Base-by-base conservation (phyloP, 2,888 invertebrate species). In the Matsumyia berberina region DNA sequence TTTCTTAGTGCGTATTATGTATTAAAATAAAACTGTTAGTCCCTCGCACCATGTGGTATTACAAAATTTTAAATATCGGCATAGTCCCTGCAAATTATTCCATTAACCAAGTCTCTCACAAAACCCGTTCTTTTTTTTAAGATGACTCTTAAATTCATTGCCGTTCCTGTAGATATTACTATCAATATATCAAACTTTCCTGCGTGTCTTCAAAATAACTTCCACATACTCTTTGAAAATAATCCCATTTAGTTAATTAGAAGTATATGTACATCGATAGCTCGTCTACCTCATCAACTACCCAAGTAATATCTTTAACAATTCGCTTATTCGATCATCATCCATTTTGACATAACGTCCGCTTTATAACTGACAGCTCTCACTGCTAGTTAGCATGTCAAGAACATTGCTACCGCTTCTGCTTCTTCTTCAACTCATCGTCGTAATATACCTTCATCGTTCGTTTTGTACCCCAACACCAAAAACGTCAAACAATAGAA, bases 301-400 rank as follows among this genome's bases (percentile, higher is more conserved):
- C n/a, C 3, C 39, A 42, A 31, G 7, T 51, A 37, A 37, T 60
- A 31, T 29, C 39, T 15, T 33, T 51, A 7, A 31, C 62, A 64
- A 55, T 44, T 46, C 53, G 29, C 73, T 51, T 62, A 51, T 19
- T 62, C 37, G 44, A 74, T 66, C 66, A 42, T 42, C 51, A 44
- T 57, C 19, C 53, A 17, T 66, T 64, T 57, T 46, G 17, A 55
- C 39, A 4, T 58, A 29, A 33, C 39, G 42, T 66, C 58, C 33
- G 42, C 5, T 67, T 42, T 42, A 19, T 60, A 70, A 78, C 60
- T 81, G 80, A 76, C 82, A 78, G 60, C 74, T 58, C 70, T 70
- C 74, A 53, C 80, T 62, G 86, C 83, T 86, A 87, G 81, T 87
- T 82, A 77, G 60, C 70, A 85, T 83, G 87, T 79, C 86, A 49